These are phyloP conservation scores for Mormyrops boulengeri DNA, from an alignment of 2,797 vertebrate species.

Conservation along the genomic window DNA sequence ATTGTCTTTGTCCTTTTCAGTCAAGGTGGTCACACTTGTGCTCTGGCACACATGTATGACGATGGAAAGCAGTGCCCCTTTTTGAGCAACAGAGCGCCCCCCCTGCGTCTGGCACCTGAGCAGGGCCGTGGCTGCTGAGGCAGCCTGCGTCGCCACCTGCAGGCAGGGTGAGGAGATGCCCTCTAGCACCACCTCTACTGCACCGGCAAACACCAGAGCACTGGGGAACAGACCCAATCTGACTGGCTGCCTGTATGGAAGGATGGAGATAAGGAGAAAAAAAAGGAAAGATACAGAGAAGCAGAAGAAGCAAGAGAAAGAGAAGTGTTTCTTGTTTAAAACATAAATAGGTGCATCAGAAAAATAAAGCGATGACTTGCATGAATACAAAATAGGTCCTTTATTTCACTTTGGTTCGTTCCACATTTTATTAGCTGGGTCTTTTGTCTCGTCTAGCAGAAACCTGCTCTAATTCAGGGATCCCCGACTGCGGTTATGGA, in stretches of 20 bases:
- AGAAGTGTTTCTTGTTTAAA: not conserved
- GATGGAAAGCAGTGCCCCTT: not conserved
- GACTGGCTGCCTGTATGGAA: slow-evolving; percentile 68
- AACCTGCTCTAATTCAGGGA: not conserved
- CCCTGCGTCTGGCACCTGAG: slow-evolving; percentile 62
- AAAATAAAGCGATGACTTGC: not conserved
- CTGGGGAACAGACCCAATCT: slow-evolving; percentile 77
- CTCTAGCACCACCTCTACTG: slow-evolving; percentile 60
- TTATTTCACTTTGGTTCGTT: not conserved
- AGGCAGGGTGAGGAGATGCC: slow-evolving; percentile 69
- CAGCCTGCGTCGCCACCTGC: slow-evolving; percentile 71
- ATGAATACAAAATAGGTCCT: not conserved
- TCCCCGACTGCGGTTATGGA: not conserved
- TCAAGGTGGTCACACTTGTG: not conserved
- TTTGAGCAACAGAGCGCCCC: not conserved
- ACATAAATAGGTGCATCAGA: not conserved
- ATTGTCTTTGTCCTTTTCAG: not conserved
- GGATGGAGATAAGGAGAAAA: not conserved
- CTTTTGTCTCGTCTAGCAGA: slow-evolving; percentile 22
- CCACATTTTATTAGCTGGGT: slow-evolving; percentile 9
- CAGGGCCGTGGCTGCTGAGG: slow-evolving; percentile 67
- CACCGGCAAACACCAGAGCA: slow-evolving; percentile 60
- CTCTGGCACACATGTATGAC: not conserved
- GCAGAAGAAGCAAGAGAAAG: slow-evolving; percentile 35
- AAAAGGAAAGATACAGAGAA: slow-evolving; percentile 8